A percentile compares a stretch with the other conserved stretches of the same genome.
Conservation (phyloP, 2,113 vertebrate species). For the Muntiacus muntjak region DNA sequence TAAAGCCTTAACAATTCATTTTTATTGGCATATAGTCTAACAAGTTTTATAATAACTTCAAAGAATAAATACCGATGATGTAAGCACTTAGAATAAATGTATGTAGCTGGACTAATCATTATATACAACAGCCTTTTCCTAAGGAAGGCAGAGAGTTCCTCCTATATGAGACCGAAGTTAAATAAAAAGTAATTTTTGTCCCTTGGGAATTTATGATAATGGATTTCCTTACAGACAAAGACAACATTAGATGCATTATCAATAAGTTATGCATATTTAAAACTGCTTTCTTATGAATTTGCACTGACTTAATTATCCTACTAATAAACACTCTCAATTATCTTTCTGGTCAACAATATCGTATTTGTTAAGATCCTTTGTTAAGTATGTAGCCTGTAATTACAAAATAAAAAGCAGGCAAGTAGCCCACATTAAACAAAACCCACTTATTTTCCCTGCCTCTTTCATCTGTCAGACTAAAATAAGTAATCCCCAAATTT, state of each 20-base stretch:
- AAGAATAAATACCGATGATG: slow-evolving; percentile 17
- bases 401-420: background rate
- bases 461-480: background rate
- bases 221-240: background rate
- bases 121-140: background rate
- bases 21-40: slow-evolving; percentile 14
- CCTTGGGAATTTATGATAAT: background rate
- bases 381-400: background rate
- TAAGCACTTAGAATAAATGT: background rate
- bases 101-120: background rate
- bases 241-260: background rate
- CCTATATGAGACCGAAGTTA: background rate
- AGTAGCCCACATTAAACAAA: background rate
- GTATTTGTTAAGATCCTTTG: background rate
- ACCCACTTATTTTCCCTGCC: background rate
- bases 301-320: background rate
- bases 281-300: slow-evolving; percentile 23
- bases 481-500: background rate
- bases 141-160: background rate
- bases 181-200: slow-evolving; percentile 7
- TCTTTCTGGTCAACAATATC: background rate
- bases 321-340: background rate
- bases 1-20: slow-evolving; percentile 14
- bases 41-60: slow-evolving; percentile 6
- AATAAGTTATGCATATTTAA: background rate